Conservation (phyloP, 2,797 vertebrate species). For the Macropodus opercularis region DNA sequence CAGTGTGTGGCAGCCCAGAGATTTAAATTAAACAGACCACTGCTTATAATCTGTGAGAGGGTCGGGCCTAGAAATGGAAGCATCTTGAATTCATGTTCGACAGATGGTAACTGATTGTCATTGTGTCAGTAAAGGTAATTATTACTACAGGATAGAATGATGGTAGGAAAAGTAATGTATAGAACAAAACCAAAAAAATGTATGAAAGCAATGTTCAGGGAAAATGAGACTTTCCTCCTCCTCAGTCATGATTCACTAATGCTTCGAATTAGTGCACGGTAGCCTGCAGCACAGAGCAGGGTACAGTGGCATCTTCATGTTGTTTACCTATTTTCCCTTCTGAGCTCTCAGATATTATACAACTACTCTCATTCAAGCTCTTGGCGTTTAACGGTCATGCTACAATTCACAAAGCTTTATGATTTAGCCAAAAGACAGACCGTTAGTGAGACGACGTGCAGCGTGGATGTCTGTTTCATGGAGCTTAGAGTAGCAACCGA, state of each 20-base stretch:
- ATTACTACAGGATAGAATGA: too few relatives aligned
- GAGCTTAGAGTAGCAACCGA: conserved; percentile 24
- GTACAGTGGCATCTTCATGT: conserved; percentile 7
- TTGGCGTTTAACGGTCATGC: conserved; percentile 34
- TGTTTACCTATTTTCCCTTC: conserved; percentile 52
- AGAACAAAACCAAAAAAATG: neutral
- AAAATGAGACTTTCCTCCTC: conserved; percentile 6
- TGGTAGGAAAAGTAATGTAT: conserved; percentile 1
- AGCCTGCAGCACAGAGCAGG: conserved; percentile 24
- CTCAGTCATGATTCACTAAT: conserved; percentile 34
- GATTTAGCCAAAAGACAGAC: conserved; percentile 13
- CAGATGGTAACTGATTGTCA: neutral
- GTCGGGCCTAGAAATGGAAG: conserved; percentile 3
- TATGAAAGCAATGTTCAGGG: neutral
- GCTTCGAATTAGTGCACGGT: conserved; percentile 5
- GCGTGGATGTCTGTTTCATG: conserved; percentile 11
- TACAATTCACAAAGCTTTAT: conserved; percentile 24
- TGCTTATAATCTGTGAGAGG: conserved; percentile 15
- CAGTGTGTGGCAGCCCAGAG: conserved; percentile 10
- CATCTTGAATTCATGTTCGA: conserved; percentile 1
- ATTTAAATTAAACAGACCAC: conserved; percentile 22
- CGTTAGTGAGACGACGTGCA: conserved; percentile 2
- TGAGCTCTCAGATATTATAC: conserved; percentile 56
- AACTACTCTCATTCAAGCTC: conserved; percentile 41
- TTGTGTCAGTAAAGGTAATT: conserved; percentile 4